Evolutionary conservation across 2,113 vertebrate species (phyloP).

Genomic region (Sturnus vulgaris): DNA sequence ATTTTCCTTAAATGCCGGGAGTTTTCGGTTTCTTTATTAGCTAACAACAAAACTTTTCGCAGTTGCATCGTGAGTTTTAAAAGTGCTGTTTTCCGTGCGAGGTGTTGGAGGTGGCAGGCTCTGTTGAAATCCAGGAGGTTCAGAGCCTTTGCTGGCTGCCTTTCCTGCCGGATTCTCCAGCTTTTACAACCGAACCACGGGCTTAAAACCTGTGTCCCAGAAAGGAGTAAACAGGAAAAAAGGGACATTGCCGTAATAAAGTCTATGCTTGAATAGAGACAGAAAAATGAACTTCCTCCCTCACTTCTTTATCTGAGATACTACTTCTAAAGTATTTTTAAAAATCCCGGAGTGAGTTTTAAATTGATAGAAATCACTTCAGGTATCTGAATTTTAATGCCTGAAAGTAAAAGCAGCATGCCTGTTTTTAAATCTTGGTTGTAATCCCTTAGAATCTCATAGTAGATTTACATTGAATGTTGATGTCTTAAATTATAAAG

Average conservation of each 20-base stretch:
- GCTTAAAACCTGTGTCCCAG: neutral
- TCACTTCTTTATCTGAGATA: rapidly evolving
- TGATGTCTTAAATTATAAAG: neutral
- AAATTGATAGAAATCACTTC: neutral
- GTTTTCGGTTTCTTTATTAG: neutral
- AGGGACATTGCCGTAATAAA: neutral
- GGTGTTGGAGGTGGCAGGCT: neutral
- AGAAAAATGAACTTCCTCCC: neutral
- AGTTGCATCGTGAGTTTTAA: too few relatives aligned
- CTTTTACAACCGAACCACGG: neutral
- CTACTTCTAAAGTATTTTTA: neutral
- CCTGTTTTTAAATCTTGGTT: neutral
- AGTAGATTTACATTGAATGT: neutral
- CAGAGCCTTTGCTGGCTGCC: neutral
- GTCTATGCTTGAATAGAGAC: neutral
- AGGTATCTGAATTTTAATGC: neutral
- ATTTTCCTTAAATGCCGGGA: rapidly evolving
- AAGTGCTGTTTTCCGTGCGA: neutral
- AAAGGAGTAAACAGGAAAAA: neutral
- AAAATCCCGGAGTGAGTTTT: neutral
- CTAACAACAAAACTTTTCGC: rapidly evolving
- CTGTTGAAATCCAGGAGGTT: neutral
- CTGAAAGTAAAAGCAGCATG: neutral
- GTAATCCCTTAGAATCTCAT: neutral
- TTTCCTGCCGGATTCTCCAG: neutral